Percentiles rank a stretch among this genome's conserved stretches.
Evolutionary conservation across 64 coral and sea anemone genomes (phyloP).

Genomic region (Dendrophyllia cribrosa): DNA sequence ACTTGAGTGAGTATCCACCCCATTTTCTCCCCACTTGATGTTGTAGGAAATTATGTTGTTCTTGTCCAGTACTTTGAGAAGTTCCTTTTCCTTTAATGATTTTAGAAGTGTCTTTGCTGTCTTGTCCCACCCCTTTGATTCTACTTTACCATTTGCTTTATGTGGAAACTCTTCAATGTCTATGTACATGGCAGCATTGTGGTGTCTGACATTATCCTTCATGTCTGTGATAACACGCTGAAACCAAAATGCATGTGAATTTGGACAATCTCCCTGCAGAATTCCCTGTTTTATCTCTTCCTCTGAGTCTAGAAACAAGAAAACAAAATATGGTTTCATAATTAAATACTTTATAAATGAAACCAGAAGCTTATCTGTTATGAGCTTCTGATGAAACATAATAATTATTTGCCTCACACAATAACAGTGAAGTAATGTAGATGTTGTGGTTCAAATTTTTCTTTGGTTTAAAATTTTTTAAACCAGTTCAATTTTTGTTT

Average conservation of each 20-base stretch:
- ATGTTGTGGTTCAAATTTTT: too few species aligned
- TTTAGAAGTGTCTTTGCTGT: slow-evolving; percentile 71
- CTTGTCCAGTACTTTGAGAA: slow-evolving; percentile 46
- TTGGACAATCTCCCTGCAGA: slow-evolving; percentile 33
- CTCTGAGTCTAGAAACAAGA: slow-evolving; percentile 60
- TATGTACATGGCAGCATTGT: slow-evolving; percentile 71
- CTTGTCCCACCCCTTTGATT: slow-evolving; percentile 65
- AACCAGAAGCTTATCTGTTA: too few species aligned
- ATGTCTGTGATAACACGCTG: slow-evolving; percentile 81
- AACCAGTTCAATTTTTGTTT: too few species aligned
- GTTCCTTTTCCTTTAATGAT: slow-evolving; percentile 76
- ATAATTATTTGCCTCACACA: too few species aligned
- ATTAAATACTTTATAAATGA: too few species aligned
- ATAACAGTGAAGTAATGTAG: too few species aligned
- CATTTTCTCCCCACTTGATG: slow-evolving; percentile 77
- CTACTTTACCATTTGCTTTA: slow-evolving; percentile 26
- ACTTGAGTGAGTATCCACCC: slow-evolving; percentile 53
- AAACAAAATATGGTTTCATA: background rate
- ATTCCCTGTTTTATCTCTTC: slow-evolving; percentile 80
- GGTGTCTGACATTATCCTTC: slow-evolving; percentile 70
- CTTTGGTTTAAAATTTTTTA: too few species aligned
- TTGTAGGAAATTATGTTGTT: slow-evolving; percentile 61
- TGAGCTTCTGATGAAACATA: too few species aligned
- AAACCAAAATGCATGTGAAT: slow-evolving; percentile 72
- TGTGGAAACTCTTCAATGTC: slow-evolving; percentile 73